A percentile compares a stretch with the other conserved stretches of the same genome.
phyloP scores from a whole-genome alignment of 1,140 invertebrate genomes.

The Wiebesia pumilae region DNA sequence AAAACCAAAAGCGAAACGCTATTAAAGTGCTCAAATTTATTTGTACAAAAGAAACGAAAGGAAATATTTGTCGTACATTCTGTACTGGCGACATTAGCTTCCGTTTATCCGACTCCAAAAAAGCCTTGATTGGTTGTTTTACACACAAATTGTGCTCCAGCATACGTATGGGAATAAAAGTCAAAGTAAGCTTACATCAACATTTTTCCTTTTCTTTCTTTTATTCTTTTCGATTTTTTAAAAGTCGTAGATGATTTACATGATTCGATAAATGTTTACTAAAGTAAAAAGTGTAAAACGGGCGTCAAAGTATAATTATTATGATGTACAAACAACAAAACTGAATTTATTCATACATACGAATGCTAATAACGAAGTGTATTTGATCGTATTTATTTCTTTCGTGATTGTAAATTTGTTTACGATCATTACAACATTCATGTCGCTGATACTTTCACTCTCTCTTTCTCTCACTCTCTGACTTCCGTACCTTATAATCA shows the following conservation, averaged over 20 bases:
- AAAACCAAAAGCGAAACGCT: neutral
- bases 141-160: neutral
- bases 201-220: neutral
- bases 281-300: constrained; percentile 43
- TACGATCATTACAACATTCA: constrained; percentile 42
- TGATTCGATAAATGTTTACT: neutral
- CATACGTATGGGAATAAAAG: constrained; percentile 10
- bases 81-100: neutral
- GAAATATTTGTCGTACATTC: constrained; percentile 22
- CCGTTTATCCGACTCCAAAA: neutral
- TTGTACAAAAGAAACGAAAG: neutral
- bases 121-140: neutral
- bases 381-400: constrained; percentile 14
- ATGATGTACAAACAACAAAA: constrained; percentile 32
- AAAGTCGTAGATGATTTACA: constrained; percentile 1
- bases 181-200: neutral
- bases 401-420: constrained; percentile 42
- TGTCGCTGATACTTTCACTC: constrained; percentile 21
- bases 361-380: constrained; percentile 40
- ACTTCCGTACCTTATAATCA: constrained; percentile 41
- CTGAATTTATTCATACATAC: constrained; percentile 16
- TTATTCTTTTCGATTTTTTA: neutral
- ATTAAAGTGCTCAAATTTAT: constrained; percentile 13
- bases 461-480: constrained; percentile 34
- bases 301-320: constrained; percentile 29